Base-by-base conservation (phyloP, 2,797 vertebrate species). In the Salarias fasciatus region DNA sequence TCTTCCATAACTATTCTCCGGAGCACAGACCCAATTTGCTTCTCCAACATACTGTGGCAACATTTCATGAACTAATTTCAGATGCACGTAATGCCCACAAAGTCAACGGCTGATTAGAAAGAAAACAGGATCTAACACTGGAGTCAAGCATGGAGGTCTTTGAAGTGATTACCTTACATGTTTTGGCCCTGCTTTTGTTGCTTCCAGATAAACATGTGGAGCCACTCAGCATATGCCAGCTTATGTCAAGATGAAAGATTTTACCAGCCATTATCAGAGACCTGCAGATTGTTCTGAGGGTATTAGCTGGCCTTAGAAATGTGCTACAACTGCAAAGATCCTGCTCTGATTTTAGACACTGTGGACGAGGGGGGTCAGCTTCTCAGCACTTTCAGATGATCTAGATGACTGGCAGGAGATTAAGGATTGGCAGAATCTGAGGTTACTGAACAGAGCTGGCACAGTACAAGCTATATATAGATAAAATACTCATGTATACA, bases 201-300 rank as follows among this genome's bases (percentile, higher is more conserved):
- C 76, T 74, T 73, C 57, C 78, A 89, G 87, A 91, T 90, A 90
- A 92, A 92, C 86, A 90, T 54, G 72, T 65, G 62, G 77, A 88
- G 74, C 74, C 75, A 86, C 87, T 92, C 88, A 92, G 90, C 90
- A 89, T 79, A 85, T 79, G 82, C 83, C 88, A 89, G 90, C 86
- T 92, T 90, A 90, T 82, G 87, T 90, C 86, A 87, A 90, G 88
- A 90, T 90, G 88, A 91, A 87, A 89, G 88, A 88, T 91, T 79
- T 86, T 86, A 84, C 84, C 70, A 79, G 76, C 77, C 85, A 87
- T 89, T 91, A 90, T 91, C 89, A 85, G 86, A 86, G 84, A 82
- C 44, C 74, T 48, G 28, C 88, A 89, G 87, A 88, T 86, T 88
- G 86, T 84, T 85, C 63, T 53, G 50, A 52, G 83, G 86, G 86